Base-by-base conservation (phyloP, 1,140 invertebrate species). In the Drosophila subobscura region DNA sequence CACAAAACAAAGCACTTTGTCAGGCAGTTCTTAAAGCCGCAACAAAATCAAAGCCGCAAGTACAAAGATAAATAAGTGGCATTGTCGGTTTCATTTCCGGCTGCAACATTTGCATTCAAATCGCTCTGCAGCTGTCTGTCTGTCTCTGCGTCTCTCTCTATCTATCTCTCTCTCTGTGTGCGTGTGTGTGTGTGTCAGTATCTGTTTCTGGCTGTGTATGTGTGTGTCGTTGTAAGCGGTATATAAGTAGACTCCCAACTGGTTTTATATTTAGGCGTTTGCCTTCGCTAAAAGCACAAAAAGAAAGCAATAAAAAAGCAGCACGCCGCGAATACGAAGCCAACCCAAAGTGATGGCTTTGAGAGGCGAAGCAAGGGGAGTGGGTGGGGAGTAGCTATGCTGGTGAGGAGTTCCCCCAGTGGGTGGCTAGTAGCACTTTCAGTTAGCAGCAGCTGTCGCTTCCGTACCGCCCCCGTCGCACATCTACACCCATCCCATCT, bases 41-140 rank as follows among this genome's bases (percentile, higher is more conserved):
- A 86, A 81, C 73, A 74, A 86, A 86, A 88, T 86, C 83, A 81
- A 67, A 88, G 83, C 83, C 83, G 83, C 83, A 88, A 86, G 83
- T 88, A 86, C 74, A 88, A 88, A 86, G 81, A 86, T 86, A 88
- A 86, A 86, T 86, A 86, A 86, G 81, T 86, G 81, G 83, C 83
- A 83, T 88, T 88, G 84, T 89, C 84, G 83, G 84, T 88, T 88
- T 88, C 83, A 88, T 88, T 88, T 88, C 83, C 84, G 74, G 84
- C 77, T 83, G 71, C 77, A 79, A 73, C 83, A 88, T 88, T 88
- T 88, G 83, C 83, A 88, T 88, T 63, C 75, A 79, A 88, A 88
- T 88, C 79, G 73, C 54, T 73, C 45, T 51, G 47, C 51, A 23
- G 41, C 23, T 57, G 53, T 55, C 22, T 64, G 37, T 45, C 16